Evolutionary conservation across 1,140 invertebrate species (phyloP), one percentile per base, ranked within the genome.

Genomic region (Dermatophagoides farinae): DNA sequence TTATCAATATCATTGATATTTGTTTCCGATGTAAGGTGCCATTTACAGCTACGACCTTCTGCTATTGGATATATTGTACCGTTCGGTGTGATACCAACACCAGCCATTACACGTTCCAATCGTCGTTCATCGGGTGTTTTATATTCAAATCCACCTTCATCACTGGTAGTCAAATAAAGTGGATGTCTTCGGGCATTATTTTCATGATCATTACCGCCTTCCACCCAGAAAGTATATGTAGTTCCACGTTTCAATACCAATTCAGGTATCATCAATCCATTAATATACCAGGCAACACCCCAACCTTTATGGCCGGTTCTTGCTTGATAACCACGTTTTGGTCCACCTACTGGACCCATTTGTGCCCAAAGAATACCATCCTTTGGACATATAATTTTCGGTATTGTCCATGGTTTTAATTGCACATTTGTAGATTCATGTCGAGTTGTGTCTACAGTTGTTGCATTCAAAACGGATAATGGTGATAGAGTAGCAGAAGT

Each of bases 251-350:
- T 85, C 1, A 95, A 83, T 66, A 90, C 85, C 60, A 95, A 83
- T 74, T 90, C 89, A 0, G 90, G 89, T 62, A 92, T 87, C 8
- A 96, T 73, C 0, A 93, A 76, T 0, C 91, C 91, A 71, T 96
- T 95, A 65, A 96, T 90, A 73, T 88, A 91, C 88, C 88, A 95
- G 0, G 86, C 82, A 65, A 92, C 84, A 44, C 88, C 87, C 87
- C 88, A 91, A 43, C 87, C 87, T 4, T 89, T 84, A 69, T 89
- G 84, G 65, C 87, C 87, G 16, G 67, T 68, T 11, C 67, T 65
- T 6, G 61, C 60, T 22, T 67, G 62, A 22, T 66, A 68, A 20
- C 67, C 67, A 37, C 62, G 66, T 31, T 31, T 31, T 37, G 63
- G 16, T 31, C 66, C 67, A 0, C 67, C 67, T 18, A 66, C 55